Percentiles rank a stretch among this genome's conserved stretches.
Conservation (phyloP, 2,797 vertebrate genomes). For the Lacerta bilineata region DNA sequence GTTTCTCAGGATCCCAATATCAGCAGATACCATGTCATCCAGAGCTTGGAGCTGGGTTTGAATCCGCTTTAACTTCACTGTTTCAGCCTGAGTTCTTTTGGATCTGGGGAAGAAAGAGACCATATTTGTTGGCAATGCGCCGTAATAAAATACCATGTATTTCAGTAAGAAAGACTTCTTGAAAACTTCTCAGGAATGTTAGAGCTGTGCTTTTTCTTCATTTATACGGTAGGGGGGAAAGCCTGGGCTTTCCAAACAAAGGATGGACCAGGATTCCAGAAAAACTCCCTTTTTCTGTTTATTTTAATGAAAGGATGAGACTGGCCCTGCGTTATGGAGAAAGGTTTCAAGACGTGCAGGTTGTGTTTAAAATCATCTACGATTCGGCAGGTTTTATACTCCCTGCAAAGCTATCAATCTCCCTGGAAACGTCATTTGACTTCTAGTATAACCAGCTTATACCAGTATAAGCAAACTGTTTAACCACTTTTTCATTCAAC, state of each 20-base stretch:
- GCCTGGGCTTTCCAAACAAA: background rate
- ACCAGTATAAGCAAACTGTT: background rate
- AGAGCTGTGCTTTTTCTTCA: slow-evolving; percentile 59
- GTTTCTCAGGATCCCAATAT: slow-evolving; percentile 91
- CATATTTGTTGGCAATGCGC: background rate
- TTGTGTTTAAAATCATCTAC: background rate
- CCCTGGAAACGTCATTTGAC: background rate
- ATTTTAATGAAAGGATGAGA: background rate
- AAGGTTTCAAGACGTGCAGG: background rate
- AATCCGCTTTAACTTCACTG: slow-evolving; percentile 92
- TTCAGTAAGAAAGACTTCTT: slow-evolving; percentile 47
- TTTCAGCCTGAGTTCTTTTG: slow-evolving; percentile 93
- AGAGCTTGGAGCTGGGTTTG: slow-evolving; percentile 94
- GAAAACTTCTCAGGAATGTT: slow-evolving; percentile 47
- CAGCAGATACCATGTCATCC: slow-evolving; percentile 94
- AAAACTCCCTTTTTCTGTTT: background rate
- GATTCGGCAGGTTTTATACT: background rate
- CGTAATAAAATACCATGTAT: slow-evolving; percentile 22
- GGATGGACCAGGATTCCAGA: background rate
- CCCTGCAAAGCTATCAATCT: background rate
- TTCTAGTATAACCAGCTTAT: background rate
- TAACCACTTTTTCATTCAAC: background rate
- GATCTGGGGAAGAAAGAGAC: slow-evolving; percentile 81
- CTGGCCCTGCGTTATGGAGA: background rate
- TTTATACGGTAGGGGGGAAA: slow-evolving; percentile 17